phyloP scores from a whole-genome alignment of 2,797 vertebrate genomes.

The Pempheris klunzingeri region DNA sequence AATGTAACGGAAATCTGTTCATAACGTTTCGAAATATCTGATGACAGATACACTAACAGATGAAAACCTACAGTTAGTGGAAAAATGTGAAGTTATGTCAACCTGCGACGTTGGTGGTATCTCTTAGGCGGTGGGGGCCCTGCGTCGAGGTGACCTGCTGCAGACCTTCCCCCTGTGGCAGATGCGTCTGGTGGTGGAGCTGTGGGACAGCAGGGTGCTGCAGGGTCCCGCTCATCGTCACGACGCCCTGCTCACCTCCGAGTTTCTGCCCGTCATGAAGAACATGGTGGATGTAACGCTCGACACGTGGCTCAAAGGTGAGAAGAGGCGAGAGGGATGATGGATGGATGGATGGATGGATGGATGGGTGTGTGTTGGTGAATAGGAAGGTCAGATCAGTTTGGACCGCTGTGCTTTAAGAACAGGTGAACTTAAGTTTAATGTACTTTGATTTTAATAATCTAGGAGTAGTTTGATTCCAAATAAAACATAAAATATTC shows the following conservation, averaged over 20 bases:
- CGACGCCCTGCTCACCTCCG: conserved; percentile 91
- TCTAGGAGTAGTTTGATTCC: background rate
- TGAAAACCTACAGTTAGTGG: background rate
- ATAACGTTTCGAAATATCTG: background rate
- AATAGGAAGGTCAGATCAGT: background rate
- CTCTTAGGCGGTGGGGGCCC: conserved; percentile 88
- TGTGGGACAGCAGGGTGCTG: conserved; percentile 91
- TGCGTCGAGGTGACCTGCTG: conserved; percentile 86
- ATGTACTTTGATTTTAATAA: background rate
- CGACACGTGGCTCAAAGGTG: conserved; percentile 94
- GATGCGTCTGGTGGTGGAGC: conserved; percentile 94
- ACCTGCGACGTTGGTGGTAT: background rate
- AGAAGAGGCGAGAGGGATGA: background rate
- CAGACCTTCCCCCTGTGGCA: conserved; percentile 96
- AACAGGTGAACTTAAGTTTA: background rate
- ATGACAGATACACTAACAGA: background rate
- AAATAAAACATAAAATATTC: background rate
- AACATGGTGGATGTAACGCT: conserved; percentile 91
- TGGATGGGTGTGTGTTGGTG: background rate
- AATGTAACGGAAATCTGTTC: background rate
- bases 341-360: background rate
- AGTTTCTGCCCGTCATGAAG: conserved; percentile 96
- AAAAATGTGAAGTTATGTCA: background rate
- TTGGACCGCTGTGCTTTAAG: background rate
- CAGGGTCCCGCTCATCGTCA: conserved; percentile 81